Conservation (phyloP, 2,797 vertebrate species). For the Sebastes iracundus region DNA sequence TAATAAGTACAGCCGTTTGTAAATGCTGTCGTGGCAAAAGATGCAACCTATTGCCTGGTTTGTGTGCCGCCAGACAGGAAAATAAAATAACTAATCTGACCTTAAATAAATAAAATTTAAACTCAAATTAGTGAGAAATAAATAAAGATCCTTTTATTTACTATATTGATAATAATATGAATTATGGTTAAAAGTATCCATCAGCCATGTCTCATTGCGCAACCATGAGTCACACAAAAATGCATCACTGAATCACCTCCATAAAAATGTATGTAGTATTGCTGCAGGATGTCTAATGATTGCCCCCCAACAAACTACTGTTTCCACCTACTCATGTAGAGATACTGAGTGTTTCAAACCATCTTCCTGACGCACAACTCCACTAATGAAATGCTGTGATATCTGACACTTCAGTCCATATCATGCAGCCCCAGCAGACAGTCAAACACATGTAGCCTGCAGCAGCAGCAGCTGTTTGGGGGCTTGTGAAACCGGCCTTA, state of each 20-base stretch:
- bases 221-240: neutral
- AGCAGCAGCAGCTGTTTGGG: conserved; percentile 76
- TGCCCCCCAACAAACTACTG: neutral
- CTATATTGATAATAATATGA: neutral
- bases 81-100: neutral
- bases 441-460: conserved; percentile 46
- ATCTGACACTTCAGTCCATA: neutral
- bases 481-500: conserved; percentile 63
- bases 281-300: neutral
- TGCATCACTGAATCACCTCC: neutral
- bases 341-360: neutral
- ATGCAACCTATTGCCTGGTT: neutral
- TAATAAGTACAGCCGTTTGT: neutral
- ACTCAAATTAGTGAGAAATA: neutral
- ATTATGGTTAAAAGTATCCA: neutral
- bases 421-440: conserved; percentile 5
- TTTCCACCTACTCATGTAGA: neutral
- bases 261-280: neutral
- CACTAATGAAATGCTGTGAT: neutral
- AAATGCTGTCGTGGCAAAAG: neutral
- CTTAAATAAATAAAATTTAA: neutral
- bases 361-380: neutral
- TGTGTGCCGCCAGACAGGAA: neutral
- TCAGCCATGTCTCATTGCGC: neutral
- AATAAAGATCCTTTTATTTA: neutral